Conservation (phyloP, 2,797 vertebrate genomes). For the Schizopygopsis pylzovi region DNA sequence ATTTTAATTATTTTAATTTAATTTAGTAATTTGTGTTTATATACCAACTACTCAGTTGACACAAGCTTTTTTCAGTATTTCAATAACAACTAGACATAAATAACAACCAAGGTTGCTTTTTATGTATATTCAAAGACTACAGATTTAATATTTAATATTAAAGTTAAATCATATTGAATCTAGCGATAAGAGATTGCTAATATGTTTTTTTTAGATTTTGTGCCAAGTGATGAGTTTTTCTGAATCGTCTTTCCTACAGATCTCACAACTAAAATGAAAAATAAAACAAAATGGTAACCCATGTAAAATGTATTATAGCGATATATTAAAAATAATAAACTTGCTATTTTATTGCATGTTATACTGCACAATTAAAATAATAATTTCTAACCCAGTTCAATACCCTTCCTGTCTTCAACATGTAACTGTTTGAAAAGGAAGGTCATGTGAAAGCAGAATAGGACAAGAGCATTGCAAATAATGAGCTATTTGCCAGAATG, state of each 20-base stretch:
- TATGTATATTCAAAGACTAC: background rate
- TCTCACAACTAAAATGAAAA: background rate
- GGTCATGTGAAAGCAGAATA: background rate
- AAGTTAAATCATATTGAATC: slow-evolving; percentile 4
- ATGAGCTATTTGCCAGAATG: background rate
- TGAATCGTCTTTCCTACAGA: background rate
- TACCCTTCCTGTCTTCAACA: background rate
- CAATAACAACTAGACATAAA: background rate
- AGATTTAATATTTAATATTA: background rate
- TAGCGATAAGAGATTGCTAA: background rate
- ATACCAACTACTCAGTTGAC: background rate
- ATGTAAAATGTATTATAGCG: background rate
- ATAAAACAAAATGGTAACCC: background rate
- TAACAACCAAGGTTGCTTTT: background rate
- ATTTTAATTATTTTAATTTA: background rate
- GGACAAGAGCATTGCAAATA: background rate
- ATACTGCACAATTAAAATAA: background rate
- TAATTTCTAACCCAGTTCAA: background rate
- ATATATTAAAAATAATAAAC: background rate
- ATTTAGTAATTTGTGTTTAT: background rate
- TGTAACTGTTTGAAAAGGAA: background rate
- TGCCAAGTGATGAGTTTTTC: background rate
- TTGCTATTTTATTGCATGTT: background rate
- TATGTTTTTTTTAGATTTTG: background rate
- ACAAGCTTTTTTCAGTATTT: background rate